Evolutionary conservation across 1,140 invertebrate species (phyloP), one percentile per base, ranked within the genome.

Genomic region (Dermatophagoides farinae): DNA sequence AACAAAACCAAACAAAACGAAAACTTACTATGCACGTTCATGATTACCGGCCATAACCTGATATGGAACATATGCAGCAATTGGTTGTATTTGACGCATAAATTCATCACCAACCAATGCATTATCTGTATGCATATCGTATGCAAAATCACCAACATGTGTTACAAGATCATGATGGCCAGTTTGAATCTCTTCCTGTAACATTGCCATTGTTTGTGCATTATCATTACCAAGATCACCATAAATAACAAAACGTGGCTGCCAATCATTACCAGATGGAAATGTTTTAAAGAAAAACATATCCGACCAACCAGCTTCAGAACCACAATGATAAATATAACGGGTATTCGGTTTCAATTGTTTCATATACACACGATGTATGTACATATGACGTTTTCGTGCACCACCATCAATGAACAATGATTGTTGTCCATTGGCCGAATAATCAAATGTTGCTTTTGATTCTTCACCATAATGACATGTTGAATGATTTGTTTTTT

Each of bases 81-180:
- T 75, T 4, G 83, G 77, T 73, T 92, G 80, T 62, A 93, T 82
- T 75, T 89, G 86, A 39, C 80, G 77, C 86, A 92, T 90, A 71
- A 90, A 93, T 71, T 83, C 79, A 75, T 93, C 86, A 0, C 88
- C 88, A 58, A 86, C 78, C 51, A 71, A 69, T 1, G 79, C 86
- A 71, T 88, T 74, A 59, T 86, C 72, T 72, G 79, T 18, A 58
- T 89, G 74, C 85, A 97, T 86, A 70, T 97, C 86, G 74, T 96
- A 97, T 0, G 90, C 91, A 76, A 96, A 88, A 77, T 92, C 63
- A 71, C 89, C 90, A 62, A 91, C 84, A 75, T 96, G 91, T 57
- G 95, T 75, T 59, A 88, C 81, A 62, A 84, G 78, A 76, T 96
- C 87, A 71, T 88, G 91, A 65, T 80, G 71, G 11, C 79, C 82